Percentiles rank a stretch among this genome's conserved stretches.
These are phyloP conservation scores for Enteromius viviparus DNA, from an alignment of 2,797 vertebrate genomes.

Conservation along the genomic window DNA sequence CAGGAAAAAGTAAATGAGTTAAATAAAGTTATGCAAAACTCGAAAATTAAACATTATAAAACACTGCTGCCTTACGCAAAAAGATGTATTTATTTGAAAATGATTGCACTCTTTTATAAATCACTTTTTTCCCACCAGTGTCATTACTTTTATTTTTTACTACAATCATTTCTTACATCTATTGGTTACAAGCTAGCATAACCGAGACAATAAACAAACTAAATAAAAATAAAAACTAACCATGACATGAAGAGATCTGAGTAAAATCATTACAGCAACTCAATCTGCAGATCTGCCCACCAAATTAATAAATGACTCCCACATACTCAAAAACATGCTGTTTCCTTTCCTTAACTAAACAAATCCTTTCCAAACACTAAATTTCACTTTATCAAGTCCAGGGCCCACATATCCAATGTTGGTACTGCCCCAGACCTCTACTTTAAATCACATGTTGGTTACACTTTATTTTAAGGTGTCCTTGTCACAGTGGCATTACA, in stretches of 20 bases:
- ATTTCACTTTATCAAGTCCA: not conserved
- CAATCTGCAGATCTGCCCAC: not conserved
- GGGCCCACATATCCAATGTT: too few relatives aligned
- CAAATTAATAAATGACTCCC: not conserved
- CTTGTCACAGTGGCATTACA: too few relatives aligned
- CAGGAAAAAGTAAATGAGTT: not conserved
- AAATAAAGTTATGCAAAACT: not conserved
- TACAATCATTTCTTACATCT: too few relatives aligned
- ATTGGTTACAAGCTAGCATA: too few relatives aligned
- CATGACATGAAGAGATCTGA: too few relatives aligned
- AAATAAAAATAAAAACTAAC: too few relatives aligned
- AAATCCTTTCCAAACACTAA: not conserved
- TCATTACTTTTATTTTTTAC: too few relatives aligned
- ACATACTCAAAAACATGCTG: too few relatives aligned
- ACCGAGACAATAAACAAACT: too few relatives aligned
- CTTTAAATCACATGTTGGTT: not conserved
- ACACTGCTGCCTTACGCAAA: not conserved
- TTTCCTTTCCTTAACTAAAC: not conserved
- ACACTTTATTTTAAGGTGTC: too few relatives aligned
- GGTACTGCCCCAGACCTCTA: not conserved
- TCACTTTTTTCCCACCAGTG: too few relatives aligned
- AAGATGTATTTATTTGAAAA: not conserved
- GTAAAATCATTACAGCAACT: not conserved
- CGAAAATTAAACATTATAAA: too few relatives aligned
- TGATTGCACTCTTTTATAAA: not conserved